phyloP scores from a whole-genome alignment of 2,113 vertebrate species.

The Zootoca vivipara region DNA sequence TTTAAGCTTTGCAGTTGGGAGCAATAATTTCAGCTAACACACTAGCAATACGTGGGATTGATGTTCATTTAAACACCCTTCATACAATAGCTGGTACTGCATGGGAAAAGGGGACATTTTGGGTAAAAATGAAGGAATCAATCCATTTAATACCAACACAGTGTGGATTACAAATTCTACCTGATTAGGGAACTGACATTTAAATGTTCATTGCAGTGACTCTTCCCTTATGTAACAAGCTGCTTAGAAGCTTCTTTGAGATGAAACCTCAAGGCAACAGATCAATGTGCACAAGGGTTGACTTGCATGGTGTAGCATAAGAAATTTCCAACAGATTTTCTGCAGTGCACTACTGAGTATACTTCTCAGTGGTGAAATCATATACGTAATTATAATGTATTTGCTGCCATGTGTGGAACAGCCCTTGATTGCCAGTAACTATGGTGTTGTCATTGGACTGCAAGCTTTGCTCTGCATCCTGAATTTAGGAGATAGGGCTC shows the following conservation, averaged over 20 bases:
- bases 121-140: background rate
- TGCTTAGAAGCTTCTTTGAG: background rate
- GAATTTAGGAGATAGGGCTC: conserved; percentile 7
- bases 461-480: background rate
- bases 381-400: too few species aligned
- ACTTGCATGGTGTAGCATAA: background rate
- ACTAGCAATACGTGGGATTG: background rate
- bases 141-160: background rate
- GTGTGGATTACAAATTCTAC: conserved; percentile 1
- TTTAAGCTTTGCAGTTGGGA: conserved; percentile 36
- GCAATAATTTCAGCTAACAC: conserved; percentile 19
- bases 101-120: conserved; percentile 15
- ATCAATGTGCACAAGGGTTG: background rate
- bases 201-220: conserved; percentile 26
- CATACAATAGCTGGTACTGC: conserved; percentile 22
- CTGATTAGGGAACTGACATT: conserved; percentile 36
- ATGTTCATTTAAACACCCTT: conserved; percentile 19
- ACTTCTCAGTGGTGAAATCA: background rate
- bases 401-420: background rate
- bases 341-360: background rate
- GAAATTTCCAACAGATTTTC: too few species aligned
- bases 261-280: background rate
- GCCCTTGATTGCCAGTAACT: background rate
- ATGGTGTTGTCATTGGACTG: background rate
- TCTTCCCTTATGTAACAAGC: conserved; percentile 36